A percentile compares a stretch with the other conserved stretches of the same genome.
Conservation (phyloP, 1,140 invertebrate species). For the Planococcus citri region DNA sequence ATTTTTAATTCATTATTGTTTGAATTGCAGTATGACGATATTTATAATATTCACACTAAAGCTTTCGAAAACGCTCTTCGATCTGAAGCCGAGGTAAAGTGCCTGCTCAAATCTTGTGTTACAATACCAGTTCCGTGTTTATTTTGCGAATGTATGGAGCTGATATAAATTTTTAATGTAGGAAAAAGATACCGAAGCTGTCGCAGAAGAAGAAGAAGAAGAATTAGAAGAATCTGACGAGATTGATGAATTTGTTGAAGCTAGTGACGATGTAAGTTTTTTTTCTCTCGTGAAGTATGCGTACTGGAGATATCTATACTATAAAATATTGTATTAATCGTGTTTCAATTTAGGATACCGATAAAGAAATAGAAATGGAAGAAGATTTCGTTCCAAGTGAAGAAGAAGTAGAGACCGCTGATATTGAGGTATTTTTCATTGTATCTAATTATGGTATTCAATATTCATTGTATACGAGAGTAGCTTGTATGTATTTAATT, state of each 20-base stretch:
- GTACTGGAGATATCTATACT: too few relatives aligned
- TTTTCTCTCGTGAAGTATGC: too few relatives aligned
- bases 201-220: conserved; percentile 22
- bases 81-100: conserved; percentile 17
- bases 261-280: conserved; percentile 16
- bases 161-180: too few relatives aligned
- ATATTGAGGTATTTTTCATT: conserved; percentile 20
- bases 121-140: too few relatives aligned
- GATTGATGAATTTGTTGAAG: conserved; percentile 21
- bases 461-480: background rate
- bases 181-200: conserved; percentile 19
- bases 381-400: conserved; percentile 4
- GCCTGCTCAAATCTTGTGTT: background rate
- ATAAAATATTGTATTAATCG: too few relatives aligned
- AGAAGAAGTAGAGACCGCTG: conserved; percentile 22
- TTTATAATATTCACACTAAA: conserved; percentile 89
- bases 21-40: conserved; percentile 72
- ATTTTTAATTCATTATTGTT: background rate
- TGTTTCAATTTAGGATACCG: too few relatives aligned
- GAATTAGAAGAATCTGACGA: conserved; percentile 22
- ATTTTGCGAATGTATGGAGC: too few relatives aligned
- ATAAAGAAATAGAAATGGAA: background rate
- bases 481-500: too few relatives aligned
- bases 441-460: background rate
- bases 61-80: conserved; percentile 47